Evolutionary conservation across 2,113 vertebrate genomes (phyloP).

Genomic region (Anarhynchus alexandrinus): DNA sequence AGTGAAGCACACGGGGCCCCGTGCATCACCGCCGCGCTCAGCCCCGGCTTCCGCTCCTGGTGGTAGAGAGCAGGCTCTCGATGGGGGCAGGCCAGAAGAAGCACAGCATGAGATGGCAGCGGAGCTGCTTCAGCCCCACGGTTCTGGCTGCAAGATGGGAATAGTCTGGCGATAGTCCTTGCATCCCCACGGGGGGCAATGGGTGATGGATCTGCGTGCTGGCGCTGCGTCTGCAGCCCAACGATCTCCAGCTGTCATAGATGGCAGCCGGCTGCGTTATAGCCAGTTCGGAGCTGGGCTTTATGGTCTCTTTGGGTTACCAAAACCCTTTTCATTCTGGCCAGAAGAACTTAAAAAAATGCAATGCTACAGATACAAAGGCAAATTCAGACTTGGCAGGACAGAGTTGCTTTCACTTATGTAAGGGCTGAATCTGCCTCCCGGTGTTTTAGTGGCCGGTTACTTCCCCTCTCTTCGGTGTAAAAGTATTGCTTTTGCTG

Average conservation of each 20-base stretch:
- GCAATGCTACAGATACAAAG: background rate
- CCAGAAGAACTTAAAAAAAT: background rate
- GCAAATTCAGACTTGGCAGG: conserved; percentile 6
- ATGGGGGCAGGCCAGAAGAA: conserved; percentile 2
- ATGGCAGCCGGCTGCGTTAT: background rate
- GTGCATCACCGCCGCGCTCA: background rate
- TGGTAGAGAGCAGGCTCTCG: background rate
- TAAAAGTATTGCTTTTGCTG: background rate
- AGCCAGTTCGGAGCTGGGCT: background rate
- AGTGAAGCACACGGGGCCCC: background rate
- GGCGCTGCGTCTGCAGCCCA: background rate
- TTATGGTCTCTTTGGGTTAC: background rate
- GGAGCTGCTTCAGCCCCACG: conserved; percentile 15
- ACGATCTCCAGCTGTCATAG: conserved; percentile 10
- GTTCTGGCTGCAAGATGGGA: conserved; percentile 44
- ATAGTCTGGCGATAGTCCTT: conserved; percentile 23
- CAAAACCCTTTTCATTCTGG: background rate
- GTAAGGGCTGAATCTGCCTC: conserved; percentile 37
- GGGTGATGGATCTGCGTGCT: background rate
- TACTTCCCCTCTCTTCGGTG: background rate
- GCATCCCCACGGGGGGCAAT: background rate
- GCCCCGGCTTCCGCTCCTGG: background rate
- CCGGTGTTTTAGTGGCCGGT: background rate
- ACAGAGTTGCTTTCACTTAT: background rate
- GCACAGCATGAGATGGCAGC: conserved; percentile 25